Evolutionary conservation across 2,797 vertebrate genomes (phyloP).

Genomic region (Pelochelys cantorii): DNA sequence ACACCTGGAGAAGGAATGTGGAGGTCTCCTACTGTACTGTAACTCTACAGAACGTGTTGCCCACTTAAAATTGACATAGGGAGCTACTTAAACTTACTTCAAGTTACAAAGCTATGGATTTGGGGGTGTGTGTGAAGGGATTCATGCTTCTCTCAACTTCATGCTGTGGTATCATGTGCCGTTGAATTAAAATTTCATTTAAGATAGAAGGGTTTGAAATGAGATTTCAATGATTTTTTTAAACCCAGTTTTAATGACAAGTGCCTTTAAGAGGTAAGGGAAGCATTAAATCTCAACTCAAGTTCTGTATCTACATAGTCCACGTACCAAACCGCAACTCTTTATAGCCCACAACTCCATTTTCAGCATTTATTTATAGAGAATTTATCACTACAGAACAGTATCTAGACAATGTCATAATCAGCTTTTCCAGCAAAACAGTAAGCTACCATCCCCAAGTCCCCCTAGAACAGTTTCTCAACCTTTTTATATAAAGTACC

Average conservation of each 20-base stretch:
- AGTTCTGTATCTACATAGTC: fast-evolving
- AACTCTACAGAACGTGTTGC: neutral
- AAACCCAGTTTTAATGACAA: neutral
- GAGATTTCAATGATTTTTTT: neutral
- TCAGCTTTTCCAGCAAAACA: neutral
- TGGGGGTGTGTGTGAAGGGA: fast-evolving
- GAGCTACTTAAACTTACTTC: neutral
- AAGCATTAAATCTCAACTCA: fast-evolving
- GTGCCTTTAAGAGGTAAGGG: neutral
- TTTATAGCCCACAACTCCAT: neutral
- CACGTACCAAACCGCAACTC: neutral
- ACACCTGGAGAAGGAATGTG: neutral
- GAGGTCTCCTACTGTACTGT: neutral
- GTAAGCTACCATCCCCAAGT: neutral
- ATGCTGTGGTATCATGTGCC: fast-evolving
- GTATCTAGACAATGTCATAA: neutral
- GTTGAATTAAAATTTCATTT: fast-evolving
- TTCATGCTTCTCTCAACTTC: neutral
- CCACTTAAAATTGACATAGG: neutral
- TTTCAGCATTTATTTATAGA: fast-evolving
- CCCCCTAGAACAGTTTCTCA: no score
- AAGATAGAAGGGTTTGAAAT: neutral
- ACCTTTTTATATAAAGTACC: no score
- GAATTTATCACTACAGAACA: neutral
- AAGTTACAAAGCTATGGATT: neutral